phyloP scores from a whole-genome alignment of 2,888 invertebrate genomes.

The Tetranychus truncatus region DNA sequence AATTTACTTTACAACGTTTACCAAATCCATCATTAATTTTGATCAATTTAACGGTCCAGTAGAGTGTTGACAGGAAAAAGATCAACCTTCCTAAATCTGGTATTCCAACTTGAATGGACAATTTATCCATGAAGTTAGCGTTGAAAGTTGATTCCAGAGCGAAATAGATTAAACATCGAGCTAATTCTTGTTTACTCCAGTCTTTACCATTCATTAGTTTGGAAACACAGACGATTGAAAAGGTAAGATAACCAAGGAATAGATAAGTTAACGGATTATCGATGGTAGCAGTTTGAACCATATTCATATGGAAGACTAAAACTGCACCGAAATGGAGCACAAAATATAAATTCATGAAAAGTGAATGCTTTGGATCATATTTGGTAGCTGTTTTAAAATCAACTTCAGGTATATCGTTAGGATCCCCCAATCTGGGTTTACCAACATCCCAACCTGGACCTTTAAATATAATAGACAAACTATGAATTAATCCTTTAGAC shows the following conservation, averaged over 20 bases:
- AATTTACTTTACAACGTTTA: neutral
- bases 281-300: neutral
- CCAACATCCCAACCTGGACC: conserved; percentile 79
- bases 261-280: neutral
- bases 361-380: neutral
- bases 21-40: neutral
- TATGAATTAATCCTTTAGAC: conserved; percentile 39
- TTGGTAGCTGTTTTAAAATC: neutral
- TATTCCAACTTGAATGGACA: neutral
- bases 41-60: neutral
- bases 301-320: neutral
- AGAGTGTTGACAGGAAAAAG: neutral
- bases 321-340: neutral
- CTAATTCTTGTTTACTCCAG: neutral
- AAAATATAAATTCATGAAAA: neutral
- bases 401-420: conserved; percentile 55
- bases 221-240: neutral
- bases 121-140: neutral
- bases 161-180: neutral
- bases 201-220: neutral
- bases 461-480: conserved; percentile 51
- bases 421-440: conserved; percentile 52
- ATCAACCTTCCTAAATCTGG: neutral
- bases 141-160: neutral
- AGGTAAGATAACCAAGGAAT: neutral